Evolutionary conservation across 2,888 invertebrate species (phyloP).

Genomic region (Synanthedon tipuliformis): DNA sequence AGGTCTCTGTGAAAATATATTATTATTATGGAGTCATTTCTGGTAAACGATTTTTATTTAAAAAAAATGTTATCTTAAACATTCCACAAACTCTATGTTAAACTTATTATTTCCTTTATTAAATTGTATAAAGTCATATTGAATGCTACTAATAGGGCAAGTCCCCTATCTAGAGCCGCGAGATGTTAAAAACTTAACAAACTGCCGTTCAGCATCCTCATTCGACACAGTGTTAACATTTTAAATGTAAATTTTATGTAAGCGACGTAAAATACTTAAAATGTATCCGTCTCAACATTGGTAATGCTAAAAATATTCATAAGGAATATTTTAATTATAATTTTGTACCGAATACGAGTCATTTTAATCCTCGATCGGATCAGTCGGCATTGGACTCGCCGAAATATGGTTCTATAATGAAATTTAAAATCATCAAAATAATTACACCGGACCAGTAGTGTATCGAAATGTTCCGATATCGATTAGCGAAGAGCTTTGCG

Average conservation of each 20-base stretch:
- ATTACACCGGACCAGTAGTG: background rate
- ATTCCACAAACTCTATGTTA: too few relatives aligned
- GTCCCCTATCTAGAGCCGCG: background rate
- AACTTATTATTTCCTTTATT: too few relatives aligned
- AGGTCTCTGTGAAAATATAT: too few relatives aligned
- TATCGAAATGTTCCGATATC: background rate
- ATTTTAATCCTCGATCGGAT: constrained; percentile 32
- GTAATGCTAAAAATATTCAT: constrained; percentile 31
- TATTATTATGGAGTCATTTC: too few relatives aligned
- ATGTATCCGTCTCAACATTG: constrained; percentile 25
- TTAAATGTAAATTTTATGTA: constrained; percentile 38
- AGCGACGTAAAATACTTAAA: constrained; percentile 33
- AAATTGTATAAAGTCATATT: too few relatives aligned
- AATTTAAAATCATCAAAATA: background rate
- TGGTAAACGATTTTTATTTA: too few relatives aligned
- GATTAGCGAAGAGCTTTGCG: background rate
- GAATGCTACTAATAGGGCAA: too few relatives aligned
- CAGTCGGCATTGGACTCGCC: constrained; percentile 18
- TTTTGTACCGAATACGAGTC: constrained; percentile 31
- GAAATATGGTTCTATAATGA: background rate
- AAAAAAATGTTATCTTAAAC: too few relatives aligned
- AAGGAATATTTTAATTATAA: constrained; percentile 51
- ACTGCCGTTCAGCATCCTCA: background rate
- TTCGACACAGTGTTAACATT: constrained; percentile 17
- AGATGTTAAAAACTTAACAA: background rate